Evolutionary conservation across 2,888 invertebrate species (phyloP).

Genomic region (Drosophila multiciliata): DNA sequence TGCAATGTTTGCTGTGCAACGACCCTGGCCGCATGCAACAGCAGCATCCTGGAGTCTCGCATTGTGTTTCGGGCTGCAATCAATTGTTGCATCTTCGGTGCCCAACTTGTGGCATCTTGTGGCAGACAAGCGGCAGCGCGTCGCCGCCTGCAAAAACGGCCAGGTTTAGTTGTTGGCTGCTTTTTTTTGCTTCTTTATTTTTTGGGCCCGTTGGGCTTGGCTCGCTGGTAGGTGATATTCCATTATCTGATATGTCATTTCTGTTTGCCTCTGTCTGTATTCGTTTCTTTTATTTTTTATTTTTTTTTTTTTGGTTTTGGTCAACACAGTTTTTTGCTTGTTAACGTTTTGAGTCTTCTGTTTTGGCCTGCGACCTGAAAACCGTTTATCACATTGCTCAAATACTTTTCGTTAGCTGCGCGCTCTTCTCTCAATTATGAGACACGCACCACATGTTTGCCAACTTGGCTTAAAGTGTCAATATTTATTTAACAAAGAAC

Average conservation of each 20-base stretch:
- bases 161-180: conserved; percentile 16
- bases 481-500: not conserved
- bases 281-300: conserved; percentile 48
- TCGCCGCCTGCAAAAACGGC: conserved; percentile 35
- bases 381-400: conserved; percentile 68
- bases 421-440: conserved; percentile 59
- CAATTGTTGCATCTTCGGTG: conserved; percentile 81
- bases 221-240: conserved; percentile 82
- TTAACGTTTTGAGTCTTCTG: conserved; percentile 55
- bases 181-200: conserved; percentile 11
- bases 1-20: conserved; percentile 60
- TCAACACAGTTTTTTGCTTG: conserved; percentile 68
- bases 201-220: conserved; percentile 17
- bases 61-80: conserved; percentile 68
- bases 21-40: conserved; percentile 53
- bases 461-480: conserved; percentile 14
- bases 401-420: conserved; percentile 58
- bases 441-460: conserved; percentile 60
- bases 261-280: conserved; percentile 70
- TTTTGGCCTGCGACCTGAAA: conserved; percentile 50
- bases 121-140: conserved; percentile 58
- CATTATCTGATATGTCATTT: conserved; percentile 84
- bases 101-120: conserved; percentile 46
- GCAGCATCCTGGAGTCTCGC: conserved; percentile 32
- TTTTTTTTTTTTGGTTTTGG: conserved; percentile 25